Evolutionary conservation across 2,888 invertebrate species (phyloP), one percentile per base, ranked within the genome.

Genomic region (Balanococcus diminutus): DNA sequence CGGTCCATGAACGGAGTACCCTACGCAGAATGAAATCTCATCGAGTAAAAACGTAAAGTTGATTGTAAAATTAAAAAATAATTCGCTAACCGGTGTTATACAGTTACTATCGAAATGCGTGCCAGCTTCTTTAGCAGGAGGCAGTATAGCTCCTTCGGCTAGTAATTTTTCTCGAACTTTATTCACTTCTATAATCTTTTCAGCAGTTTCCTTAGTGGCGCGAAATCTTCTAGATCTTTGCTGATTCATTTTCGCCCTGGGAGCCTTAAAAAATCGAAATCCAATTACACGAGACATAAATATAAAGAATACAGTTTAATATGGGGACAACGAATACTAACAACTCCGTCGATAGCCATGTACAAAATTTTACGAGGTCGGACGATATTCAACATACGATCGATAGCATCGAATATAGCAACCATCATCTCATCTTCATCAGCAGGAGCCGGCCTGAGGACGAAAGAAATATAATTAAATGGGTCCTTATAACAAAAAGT

Each of bases 381-480:
- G 87, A 99, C 98, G 91, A 98, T 94, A 88, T 96, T 94, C 90
- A 98, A 98, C 87, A 99, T 92, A 87, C 98, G 92, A 91, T 99
- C 99, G 88, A 99, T 98, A 90, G 98, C 99, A 89, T 98, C 98
- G 90, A 99, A 99, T 89, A 99, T 99, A 79, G 97, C 96, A 81
- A 98, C 93, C 98, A 99, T 99, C 99, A 99, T 99, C 92, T 99
- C 99, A 89, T 99, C 98, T 90, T 99, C 99, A 91, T 98, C 96
- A 90, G 96, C 96, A 0, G 99, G 99, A 0, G 99, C 95, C 1
- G 98, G 97, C 87, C 93, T 93, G 88, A 32, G 89, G 87, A 5
- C 0, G 2, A 42, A 42, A n/a, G 83, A 28, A 81, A 19, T 8
- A 51, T 31, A 32, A 61, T 1, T 28, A 86, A 39, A 32, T 28